Conservation (phyloP, 1,140 invertebrate species). For the Calephelis virginiensis region DNA sequence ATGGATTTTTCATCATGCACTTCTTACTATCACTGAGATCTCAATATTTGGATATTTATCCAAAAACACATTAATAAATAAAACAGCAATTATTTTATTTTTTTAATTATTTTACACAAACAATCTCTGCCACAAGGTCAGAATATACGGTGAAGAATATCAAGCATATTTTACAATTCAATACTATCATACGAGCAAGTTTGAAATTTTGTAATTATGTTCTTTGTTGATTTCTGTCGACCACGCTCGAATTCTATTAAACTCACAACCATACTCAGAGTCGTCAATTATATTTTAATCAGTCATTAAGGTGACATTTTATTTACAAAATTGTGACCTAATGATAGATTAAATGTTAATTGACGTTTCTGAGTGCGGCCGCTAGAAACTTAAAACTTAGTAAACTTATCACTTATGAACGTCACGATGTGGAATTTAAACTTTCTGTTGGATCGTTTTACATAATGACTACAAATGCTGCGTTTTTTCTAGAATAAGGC, state of each 20-base stretch:
- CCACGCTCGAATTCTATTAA: background rate
- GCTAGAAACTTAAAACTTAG: too few species aligned
- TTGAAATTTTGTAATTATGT: background rate
- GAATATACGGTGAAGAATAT: conserved; percentile 25
- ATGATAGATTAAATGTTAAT: too few species aligned
- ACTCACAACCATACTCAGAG: background rate
- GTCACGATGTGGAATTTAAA: background rate
- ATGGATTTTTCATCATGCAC: too few species aligned
- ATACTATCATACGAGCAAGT: background rate
- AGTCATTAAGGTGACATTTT: too few species aligned
- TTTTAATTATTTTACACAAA: conserved; percentile 18
- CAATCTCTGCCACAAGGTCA: conserved; percentile 13
- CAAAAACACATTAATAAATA: conserved; percentile 20
- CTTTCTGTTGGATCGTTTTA: too few species aligned
- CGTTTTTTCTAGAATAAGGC: too few species aligned
- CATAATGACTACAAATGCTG: too few species aligned
- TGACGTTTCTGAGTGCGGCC: too few species aligned
- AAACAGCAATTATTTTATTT: conserved; percentile 31
- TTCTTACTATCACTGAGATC: too few species aligned
- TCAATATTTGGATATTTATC: background rate
- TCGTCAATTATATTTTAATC: too few species aligned
- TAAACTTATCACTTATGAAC: background rate
- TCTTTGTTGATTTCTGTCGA: too few species aligned
- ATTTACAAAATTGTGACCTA: too few species aligned
- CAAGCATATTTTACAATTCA: conserved; percentile 13